Evolutionary conservation across 2,888 invertebrate species (phyloP).

Genomic region (Drosophila affinis): DNA sequence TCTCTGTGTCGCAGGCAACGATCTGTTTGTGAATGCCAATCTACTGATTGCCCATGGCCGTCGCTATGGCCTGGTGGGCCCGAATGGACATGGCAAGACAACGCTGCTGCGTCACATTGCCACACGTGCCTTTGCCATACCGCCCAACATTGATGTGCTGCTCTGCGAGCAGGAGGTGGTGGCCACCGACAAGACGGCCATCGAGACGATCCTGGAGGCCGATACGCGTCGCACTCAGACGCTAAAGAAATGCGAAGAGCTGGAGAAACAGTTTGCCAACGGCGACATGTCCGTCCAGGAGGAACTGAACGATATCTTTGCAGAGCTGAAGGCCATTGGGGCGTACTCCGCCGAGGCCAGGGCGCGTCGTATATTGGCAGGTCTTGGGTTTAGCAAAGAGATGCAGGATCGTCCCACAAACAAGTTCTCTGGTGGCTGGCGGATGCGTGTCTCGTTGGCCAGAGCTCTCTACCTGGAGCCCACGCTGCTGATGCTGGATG

Average conservation of each 20-base stretch:
- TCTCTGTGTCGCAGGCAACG: conserved; percentile 87
- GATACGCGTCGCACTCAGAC: conserved; percentile 94
- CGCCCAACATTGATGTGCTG: conserved; percentile 96
- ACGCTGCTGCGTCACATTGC: conserved; percentile 97
- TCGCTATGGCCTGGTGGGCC: conserved; percentile 98
- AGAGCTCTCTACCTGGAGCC: conserved; percentile 98
- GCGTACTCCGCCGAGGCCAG: conserved; percentile 99
- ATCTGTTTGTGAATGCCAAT: conserved; percentile 97
- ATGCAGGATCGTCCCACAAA: conserved; percentile 96
- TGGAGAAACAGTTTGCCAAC: conserved; percentile 90
- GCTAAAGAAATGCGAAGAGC: conserved; percentile 91
- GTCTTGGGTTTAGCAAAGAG: conserved; percentile 95
- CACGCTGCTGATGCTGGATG: conserved; percentile 97
- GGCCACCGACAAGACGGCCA: conserved; percentile 96
- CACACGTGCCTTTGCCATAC: conserved; percentile 94
- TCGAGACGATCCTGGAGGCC: conserved; percentile 95
- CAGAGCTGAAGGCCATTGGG: conserved; percentile 97
- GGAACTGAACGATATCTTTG: conserved; percentile 94
- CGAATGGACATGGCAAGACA: conserved; percentile 99
- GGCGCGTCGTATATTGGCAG: conserved; percentile 97
- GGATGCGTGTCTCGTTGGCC: conserved; percentile 99
- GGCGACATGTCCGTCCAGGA: conserved; percentile 91
- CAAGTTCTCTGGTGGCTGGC: conserved; percentile 97
- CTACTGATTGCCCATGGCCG: conserved; percentile 96
- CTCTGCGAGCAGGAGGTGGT: conserved; percentile 99